Evolutionary conservation across 2,888 invertebrate species (phyloP).

Genomic region (Drosophila borborema): DNA sequence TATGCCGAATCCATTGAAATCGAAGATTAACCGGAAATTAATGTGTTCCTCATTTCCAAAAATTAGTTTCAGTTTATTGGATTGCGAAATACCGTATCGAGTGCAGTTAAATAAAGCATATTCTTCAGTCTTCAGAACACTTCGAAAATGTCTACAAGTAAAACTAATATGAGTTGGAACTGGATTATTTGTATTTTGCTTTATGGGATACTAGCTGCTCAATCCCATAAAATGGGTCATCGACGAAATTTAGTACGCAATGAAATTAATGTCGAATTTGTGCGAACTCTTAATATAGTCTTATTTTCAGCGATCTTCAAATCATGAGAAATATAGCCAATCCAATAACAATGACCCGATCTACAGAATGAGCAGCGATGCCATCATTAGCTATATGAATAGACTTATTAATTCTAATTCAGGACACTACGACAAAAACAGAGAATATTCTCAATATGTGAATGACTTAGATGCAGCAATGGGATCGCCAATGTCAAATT

Average conservation of each 20-base stretch:
- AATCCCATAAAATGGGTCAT: not conserved
- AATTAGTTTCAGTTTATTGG: not conserved
- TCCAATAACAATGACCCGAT: too few relatives aligned
- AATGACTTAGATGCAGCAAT: too few relatives aligned
- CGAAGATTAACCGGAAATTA: too few relatives aligned
- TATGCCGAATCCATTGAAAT: too few relatives aligned
- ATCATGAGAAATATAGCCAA: not conserved
- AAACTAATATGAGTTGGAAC: not conserved
- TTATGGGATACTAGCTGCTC: not conserved
- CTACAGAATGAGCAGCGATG: too few relatives aligned
- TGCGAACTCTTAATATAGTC: not conserved
- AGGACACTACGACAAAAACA: too few relatives aligned
- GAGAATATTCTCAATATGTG: too few relatives aligned
- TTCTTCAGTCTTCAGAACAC: not conserved
- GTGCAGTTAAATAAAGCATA: not conserved
- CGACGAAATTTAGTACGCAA: not conserved
- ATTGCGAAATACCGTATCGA: not conserved
- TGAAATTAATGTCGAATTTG: not conserved
- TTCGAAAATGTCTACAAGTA: not conserved
- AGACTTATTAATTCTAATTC: too few relatives aligned
- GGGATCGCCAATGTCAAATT: too few relatives aligned
- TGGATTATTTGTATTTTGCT: not conserved
- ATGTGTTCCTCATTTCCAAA: not conserved
- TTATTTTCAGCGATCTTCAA: not conserved
- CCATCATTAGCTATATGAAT: too few relatives aligned